phyloP scores from a whole-genome alignment of 2,888 invertebrate genomes.

The Microctonus aethiopoides region DNA sequence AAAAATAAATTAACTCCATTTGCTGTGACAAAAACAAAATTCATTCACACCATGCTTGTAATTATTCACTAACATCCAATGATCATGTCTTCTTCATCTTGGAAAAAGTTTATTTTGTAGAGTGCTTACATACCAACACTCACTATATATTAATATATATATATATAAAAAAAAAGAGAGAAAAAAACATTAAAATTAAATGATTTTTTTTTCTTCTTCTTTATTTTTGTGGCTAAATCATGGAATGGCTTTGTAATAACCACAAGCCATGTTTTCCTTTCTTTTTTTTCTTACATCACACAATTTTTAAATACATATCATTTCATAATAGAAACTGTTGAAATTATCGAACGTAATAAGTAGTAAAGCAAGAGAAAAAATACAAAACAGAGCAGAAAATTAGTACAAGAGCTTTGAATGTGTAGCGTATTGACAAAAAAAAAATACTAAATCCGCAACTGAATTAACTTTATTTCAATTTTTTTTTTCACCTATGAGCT shows the following conservation, averaged over 20 bases:
- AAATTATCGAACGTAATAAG: constrained; percentile 7
- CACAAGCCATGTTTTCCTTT: neutral
- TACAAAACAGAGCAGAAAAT: neutral
- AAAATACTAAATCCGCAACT: neutral
- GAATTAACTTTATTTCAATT: neutral
- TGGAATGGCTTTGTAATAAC: neutral
- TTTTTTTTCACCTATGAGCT: neutral
- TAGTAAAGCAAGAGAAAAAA: neutral
- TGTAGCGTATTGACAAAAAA: neutral
- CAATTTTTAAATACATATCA: constrained; percentile 41
- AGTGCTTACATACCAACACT: neutral
- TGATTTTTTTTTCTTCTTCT: neutral
- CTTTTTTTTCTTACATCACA: constrained; percentile 18
- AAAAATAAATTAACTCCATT: neutral
- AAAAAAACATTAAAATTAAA: neutral
- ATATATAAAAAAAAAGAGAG: neutral
- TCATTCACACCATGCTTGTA: neutral
- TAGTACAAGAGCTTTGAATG: neutral
- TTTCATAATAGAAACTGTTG: constrained; percentile 37
- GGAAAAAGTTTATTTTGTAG: neutral
- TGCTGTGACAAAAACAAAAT: neutral
- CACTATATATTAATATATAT: too few relatives aligned
- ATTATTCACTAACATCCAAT: neutral
- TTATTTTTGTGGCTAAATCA: neutral
- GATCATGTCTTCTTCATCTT: neutral